A percentile compares a stretch with the other conserved stretches of the same genome.
Evolutionary conservation across 2,888 invertebrate species (phyloP).

Genomic region (Diaperis boleti): DNA sequence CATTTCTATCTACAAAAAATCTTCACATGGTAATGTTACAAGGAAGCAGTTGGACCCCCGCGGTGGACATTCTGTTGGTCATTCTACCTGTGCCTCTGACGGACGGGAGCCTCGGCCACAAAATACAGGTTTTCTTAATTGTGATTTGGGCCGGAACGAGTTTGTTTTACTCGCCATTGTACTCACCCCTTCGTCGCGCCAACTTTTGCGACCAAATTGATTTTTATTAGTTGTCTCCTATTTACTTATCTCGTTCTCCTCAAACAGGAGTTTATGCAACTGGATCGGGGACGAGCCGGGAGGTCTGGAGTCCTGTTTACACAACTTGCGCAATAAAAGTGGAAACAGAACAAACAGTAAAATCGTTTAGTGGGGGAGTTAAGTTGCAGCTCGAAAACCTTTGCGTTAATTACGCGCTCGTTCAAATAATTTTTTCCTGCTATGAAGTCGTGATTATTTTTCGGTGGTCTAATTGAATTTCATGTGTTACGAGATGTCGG

Average conservation of each 20-base stretch:
- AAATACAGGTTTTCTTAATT: conserved; percentile 11
- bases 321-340: conserved; percentile 47
- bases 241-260: conserved; percentile 45
- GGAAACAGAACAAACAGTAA: conserved; percentile 42
- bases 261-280: conserved; percentile 40
- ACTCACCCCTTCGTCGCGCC: neutral
- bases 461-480: conserved; percentile 6
- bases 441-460: neutral
- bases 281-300: conserved; percentile 37
- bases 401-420: conserved; percentile 30
- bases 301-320: conserved; percentile 41
- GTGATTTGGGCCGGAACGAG: neutral
- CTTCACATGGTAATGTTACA: too few species aligned
- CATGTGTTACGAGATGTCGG: conserved; percentile 3
- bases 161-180: conserved; percentile 2
- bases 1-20: too few species aligned
- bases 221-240: conserved; percentile 44
- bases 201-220: conserved; percentile 38
- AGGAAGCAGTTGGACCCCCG: too few species aligned
- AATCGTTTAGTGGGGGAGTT: conserved; percentile 40
- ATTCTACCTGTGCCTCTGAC: too few species aligned
- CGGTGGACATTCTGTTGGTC: too few species aligned
- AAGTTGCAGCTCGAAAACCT: conserved; percentile 33
- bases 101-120: too few species aligned
- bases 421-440: conserved; percentile 7